Base-by-base conservation (phyloP, 1,140 invertebrate species). In the Meloidogyne chitwoodi region DNA sequence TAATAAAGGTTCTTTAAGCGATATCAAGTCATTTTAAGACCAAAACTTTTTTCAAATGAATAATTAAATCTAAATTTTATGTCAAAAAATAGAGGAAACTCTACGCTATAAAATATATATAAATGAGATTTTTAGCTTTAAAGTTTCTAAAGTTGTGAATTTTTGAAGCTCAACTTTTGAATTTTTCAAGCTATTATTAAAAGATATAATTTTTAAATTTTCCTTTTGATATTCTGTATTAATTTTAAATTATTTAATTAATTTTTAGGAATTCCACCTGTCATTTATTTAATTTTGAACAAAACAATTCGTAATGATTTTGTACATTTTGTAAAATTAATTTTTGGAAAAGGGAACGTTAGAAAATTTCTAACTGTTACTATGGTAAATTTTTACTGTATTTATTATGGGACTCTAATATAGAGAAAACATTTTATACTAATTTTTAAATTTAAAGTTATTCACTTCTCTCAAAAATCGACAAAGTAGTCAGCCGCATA, bases 221-320 rank as follows among this genome's bases (percentile, higher is more conserved):
- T 56, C n/a, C n/a, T 14, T 19, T 56, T 19, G 0, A 48, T 10
- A 68, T 68, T 44, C 14, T 34, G n/a, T n/a, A n/a, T 19, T 44
- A 27, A 22, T 48, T 61, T 44, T 27, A 72, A 27, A 29, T 16
- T 22, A 61, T 8, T n/a, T 22, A 12, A 3, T 19, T 26, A 61
- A 26, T 41, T 61, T 41, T 19, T 22, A 73, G 71, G 71, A 0
- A 61, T 63, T 26, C 71, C 71, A 22, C 71, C 71, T 5, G 22
- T 73, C 12, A 73, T 73, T 27, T 73, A 73, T 34, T 73, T 73
- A 64, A 34, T 61, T 22, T n/a, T 73, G 24, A 73, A 73, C 56
- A 56, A 56, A 22, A 73, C 71, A 19, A 73, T 73, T 63, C 71
- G 71, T 1, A 64, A 24, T 14, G 71, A 73, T 6, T 73, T 56